phyloP scores from a whole-genome alignment of 2,113 vertebrate genomes.

The Phodopus roborovskii region DNA sequence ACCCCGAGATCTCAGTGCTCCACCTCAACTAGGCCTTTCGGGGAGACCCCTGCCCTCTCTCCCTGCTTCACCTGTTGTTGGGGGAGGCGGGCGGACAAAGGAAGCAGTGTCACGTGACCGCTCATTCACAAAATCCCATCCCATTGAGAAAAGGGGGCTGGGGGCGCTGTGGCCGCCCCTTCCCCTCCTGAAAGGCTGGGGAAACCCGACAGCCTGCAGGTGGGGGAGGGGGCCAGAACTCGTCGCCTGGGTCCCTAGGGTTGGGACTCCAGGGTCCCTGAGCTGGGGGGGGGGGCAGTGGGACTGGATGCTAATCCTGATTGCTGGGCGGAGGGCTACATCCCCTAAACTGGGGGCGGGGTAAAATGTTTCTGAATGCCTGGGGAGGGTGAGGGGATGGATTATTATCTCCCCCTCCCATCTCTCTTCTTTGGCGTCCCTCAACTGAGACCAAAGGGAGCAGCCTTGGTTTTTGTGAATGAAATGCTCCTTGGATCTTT shows the following conservation, averaged over 20 bases:
- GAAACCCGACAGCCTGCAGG: conserved; percentile 49
- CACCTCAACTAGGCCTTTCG: conserved; percentile 65
- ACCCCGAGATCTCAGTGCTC: conserved; percentile 44
- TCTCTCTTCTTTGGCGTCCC: conserved; percentile 31
- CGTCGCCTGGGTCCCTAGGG: conserved; percentile 18
- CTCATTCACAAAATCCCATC: conserved; percentile 78
- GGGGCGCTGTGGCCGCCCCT: conserved; percentile 78
- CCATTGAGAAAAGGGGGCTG: conserved; percentile 80
- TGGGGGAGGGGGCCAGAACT: conserved; percentile 67
- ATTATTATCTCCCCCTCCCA: background rate
- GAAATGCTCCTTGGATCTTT: conserved; percentile 85
- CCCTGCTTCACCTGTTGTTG: conserved; percentile 81
- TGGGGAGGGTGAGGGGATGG: conserved; percentile 19
- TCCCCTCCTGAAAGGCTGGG: conserved; percentile 48
- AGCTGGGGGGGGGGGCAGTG: background rate
- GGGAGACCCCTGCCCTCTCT: conserved; percentile 71
- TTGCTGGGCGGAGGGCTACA: conserved; percentile 68
- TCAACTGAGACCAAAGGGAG: conserved; percentile 49
- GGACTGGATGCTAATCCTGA: background rate
- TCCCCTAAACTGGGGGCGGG: conserved; percentile 65
- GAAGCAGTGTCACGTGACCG: conserved; percentile 74
- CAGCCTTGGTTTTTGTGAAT: conserved; percentile 92
- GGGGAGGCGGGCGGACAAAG: conserved; percentile 80
- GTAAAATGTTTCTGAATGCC: conserved; percentile 64
- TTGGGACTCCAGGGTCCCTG: conserved; percentile 37